Evolutionary conservation across 2,888 invertebrate genomes (phyloP), one percentile per base, ranked within the genome.

Genomic region (Ochropacha duplaris): DNA sequence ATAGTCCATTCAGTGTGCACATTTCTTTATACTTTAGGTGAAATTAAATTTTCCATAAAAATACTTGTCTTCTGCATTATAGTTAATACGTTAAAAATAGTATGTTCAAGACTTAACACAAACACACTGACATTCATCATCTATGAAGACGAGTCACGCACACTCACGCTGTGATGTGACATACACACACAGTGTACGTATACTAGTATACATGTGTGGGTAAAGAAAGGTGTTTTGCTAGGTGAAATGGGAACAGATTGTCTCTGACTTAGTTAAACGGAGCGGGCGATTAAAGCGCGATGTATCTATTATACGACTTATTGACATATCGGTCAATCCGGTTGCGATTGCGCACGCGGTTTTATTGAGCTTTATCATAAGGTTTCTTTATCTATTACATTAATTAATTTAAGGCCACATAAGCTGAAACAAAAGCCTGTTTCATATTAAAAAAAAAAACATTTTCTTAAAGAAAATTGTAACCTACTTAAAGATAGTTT

Each of bases 221-320:
- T 91, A 89, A 92, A 92, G 92, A 92, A 92, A 92, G 92, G 92
- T 89, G 92, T 84, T 86, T 85, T 79, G 78, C 81, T 86, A 78
- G 84, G 88, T 82, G 90, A 92, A 92, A 92, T 92, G 92, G 83
- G 89, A 78, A 88, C 90, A 86, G 68, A 71, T 76, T 78, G 79
- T 79, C 72, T 60, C 65, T 61, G 71, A 68, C 68, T 78, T 67
- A 61, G 74, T 78, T 83, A 77, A 83, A 78, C 81, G 80, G 81
- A 83, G 83, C 75, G 71, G 66, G 66, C 66, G 74, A 83, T 79
- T 81, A 79, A 76, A 73, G 65, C 67, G 63, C 72, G 66, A 76
- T 75, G 72, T 73, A 70, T n/a, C n/a, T n/a, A 64, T 56, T 49
- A 57, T 62, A 56, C 50, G 24, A 50, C 26, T n/a, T 50, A 50